Evolutionary conservation across 1,140 invertebrate genomes (phyloP), one percentile per base, ranked within the genome.

Genomic region (Leucophenga varia): DNA sequence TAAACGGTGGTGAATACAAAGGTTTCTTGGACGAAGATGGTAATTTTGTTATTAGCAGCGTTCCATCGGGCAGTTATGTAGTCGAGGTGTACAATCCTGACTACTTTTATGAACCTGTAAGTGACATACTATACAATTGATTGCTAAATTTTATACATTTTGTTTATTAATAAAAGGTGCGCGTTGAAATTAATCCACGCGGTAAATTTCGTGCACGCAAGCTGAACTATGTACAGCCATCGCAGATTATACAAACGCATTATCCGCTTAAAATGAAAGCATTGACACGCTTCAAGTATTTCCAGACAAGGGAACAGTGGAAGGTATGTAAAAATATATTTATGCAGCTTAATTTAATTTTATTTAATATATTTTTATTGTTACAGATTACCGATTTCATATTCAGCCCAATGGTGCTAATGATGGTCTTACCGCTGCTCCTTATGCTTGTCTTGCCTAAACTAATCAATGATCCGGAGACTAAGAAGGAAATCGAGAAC

Each of bases 351-450:
- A n/a, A n/a, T n/a, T n/a, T n/a, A 30, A 30, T 8, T 30, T 30
- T 21, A 10, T 1, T 5, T 10, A 18, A 7, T 6, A 14, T 2
- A 0, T n/a, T n/a, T 28, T 37, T 36, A 2, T 18, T 46, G 12
- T 6, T 16, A 34, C 17, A 74, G 68, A 80, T 92, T 5, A 96
- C 93, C 8, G 95, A 98, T 77, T 92, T 98, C 64, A 73, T 98
- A 2, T 92, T 97, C 68, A 97, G 93, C 78, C 95, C 95, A 30
- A 97, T 97, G 95, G 90, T 98, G 2, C 81, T 98, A 43, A 98
- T 97, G 89, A 98, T 98, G 94, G 85, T 97, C 18, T 68, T 97
- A 39, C 95, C 95, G 1, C 77, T 98, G 9, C 57, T 97, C 1
- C 74, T 97, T 0, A 91, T 98, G 52, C 89, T 97, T 84, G 80